phyloP scores from a whole-genome alignment of 2,797 vertebrate species.

The Ciconia nigra region DNA sequence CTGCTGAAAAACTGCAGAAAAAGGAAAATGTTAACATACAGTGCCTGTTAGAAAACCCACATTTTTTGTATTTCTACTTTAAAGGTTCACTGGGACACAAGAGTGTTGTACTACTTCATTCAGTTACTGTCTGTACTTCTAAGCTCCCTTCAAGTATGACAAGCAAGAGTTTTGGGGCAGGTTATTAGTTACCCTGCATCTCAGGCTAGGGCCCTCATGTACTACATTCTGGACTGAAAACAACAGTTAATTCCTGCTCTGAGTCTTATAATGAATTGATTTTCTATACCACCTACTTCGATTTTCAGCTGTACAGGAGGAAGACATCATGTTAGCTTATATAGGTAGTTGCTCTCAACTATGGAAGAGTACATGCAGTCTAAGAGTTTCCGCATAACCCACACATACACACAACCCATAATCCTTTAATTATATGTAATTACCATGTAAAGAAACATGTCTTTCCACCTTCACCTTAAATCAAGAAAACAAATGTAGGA shows the following conservation, averaged over 20 bases:
- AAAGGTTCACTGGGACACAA: neutral
- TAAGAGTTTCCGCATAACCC: neutral
- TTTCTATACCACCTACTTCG: neutral
- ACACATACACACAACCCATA: neutral
- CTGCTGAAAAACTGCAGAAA: conserved; percentile 81
- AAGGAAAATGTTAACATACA: neutral
- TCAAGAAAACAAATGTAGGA: neutral
- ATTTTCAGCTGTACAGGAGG: neutral
- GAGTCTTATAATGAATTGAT: neutral
- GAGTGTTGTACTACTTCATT: neutral
- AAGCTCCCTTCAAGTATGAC: neutral
- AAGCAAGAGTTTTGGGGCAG: neutral
- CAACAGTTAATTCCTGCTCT: neutral
- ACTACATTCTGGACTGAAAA: neutral
- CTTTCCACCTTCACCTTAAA: neutral
- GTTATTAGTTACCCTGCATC: neutral
- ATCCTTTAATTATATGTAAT: neutral
- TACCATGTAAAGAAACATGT: neutral
- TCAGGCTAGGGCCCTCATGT: neutral
- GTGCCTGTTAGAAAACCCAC: neutral
- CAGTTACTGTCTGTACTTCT: neutral
- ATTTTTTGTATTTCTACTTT: neutral
- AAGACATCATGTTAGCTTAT: neutral
- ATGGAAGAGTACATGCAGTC: accelerated
- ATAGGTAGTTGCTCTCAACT: neutral